phyloP scores from a whole-genome alignment of 53 echinoderm and acorn worm genomes.

The Astropecten irregularis region DNA sequence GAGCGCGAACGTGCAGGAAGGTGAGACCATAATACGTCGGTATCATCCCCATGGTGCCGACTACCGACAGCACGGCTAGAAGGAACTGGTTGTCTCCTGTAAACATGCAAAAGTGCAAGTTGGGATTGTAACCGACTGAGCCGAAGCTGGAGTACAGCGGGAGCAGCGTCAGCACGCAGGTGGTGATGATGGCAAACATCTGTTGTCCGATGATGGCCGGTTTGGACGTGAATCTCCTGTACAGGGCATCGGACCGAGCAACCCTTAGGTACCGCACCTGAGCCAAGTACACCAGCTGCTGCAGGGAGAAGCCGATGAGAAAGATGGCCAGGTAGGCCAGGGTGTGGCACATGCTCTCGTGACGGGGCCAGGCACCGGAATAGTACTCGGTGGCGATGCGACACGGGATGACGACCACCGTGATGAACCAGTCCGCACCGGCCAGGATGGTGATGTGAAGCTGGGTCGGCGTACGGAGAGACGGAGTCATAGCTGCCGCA shows the following conservation, averaged over 20 bases:
- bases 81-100: not conserved
- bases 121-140: not conserved
- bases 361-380: not conserved
- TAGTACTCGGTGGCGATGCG: not conserved
- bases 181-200: not conserved
- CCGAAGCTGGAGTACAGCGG: not conserved
- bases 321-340: not conserved
- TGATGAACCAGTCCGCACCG: not conserved
- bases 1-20: not conserved
- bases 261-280: not conserved
- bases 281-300: not conserved
- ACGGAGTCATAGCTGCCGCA: not conserved
- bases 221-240: not conserved
- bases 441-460: not conserved
- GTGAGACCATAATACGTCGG: not conserved
- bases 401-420: not conserved
- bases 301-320: not conserved
- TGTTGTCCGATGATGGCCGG: not conserved
- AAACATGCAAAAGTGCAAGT: not conserved
- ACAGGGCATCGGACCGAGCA: not conserved
- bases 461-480: not conserved
- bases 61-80: not conserved
- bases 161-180: not conserved
- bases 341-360: not conserved
- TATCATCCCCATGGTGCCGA: not conserved